Conservation (phyloP, 2,797 vertebrate species). For the Iguana delicatissima region DNA sequence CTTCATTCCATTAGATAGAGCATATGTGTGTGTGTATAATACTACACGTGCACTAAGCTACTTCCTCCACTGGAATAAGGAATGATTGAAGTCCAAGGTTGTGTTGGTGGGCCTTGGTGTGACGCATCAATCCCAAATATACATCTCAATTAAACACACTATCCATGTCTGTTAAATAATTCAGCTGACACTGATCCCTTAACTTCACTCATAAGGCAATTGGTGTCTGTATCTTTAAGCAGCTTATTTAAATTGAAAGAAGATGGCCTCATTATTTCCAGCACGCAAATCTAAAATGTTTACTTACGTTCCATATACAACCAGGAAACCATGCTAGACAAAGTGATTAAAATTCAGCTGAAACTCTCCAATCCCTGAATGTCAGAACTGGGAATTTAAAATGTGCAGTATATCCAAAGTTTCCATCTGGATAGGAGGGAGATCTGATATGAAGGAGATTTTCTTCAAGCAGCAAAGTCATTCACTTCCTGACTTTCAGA, state of each 20-base stretch:
- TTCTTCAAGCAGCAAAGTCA: constrained; percentile 36
- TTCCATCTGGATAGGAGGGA: constrained; percentile 49
- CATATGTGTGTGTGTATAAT: not conserved
- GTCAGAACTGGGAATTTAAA: constrained; percentile 54
- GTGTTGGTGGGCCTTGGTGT: not conserved
- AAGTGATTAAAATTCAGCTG: constrained; percentile 44
- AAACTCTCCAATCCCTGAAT: constrained; percentile 11
- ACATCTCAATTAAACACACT: constrained; percentile 38
- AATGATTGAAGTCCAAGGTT: not conserved
- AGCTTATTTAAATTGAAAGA: constrained; percentile 25
- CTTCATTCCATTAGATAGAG: not conserved
- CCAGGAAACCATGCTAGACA: constrained; percentile 36
- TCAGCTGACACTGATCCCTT: constrained; percentile 45
- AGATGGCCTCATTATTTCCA: constrained; percentile 22
- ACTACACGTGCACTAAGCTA: no score
- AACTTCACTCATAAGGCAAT: constrained; percentile 31
- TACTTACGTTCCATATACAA: constrained; percentile 28
- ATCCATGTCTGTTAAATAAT: constrained; percentile 19
- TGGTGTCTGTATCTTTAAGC: constrained; percentile 12
- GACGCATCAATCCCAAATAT: not conserved
- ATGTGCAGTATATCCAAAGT: constrained; percentile 8
- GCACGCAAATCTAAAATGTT: constrained; percentile 41
- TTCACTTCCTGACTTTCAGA: not conserved
- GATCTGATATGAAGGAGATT: constrained; percentile 7
- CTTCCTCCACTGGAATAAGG: not conserved